Base-by-base conservation (phyloP, 23 tunicate genomes). In the Trididemnum clinides region DNA sequence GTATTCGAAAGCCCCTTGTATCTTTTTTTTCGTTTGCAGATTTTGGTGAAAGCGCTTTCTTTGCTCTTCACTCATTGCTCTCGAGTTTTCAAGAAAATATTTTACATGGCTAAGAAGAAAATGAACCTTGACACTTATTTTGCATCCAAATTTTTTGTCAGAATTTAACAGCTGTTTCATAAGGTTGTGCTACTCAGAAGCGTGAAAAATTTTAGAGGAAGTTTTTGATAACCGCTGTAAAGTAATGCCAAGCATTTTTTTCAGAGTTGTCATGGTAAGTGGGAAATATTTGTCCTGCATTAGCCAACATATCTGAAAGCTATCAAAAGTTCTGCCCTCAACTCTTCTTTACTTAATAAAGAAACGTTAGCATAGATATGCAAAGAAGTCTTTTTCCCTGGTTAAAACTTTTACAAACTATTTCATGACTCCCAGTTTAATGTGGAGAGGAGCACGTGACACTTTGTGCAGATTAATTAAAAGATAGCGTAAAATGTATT, bases 381-480 rank as follows among this genome's bases (percentile, higher is more conserved):
- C 39, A 80, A 80, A 80, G 70, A 72, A 57, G 0, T 80, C 72
- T 12, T 73, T 33, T 28, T 57, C 22, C 51, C 30, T 57, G 58
- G 57, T 33, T 32, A 80, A 30, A 27, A 66, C 38, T 57, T 80
- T 80, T 27, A 39, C 82, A 34, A 80, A 80, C 10, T 54, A 38
- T 80, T 80, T 80, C 72, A 80, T 58, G 23, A 54, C 28, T 18
- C 84, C 72, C n/a, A 80, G 84, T 39, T 54, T 80, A 27, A 80
- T 80, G 1, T 80, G 84, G 39, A 49, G 39, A 29, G 84, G 71
- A n/a, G n/a, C n/a, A n/a, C 57, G 39, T 57, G 20, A 57, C 38
- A 57, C 72, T 12, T 30, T 58, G 1, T 80, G 22, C 44, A 29
- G 28, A 39, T 38, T 19, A n/a, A n/a, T n/a, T n/a, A n/a, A n/a